phyloP scores from a whole-genome alignment of 2,797 vertebrate genomes.

The Propithecus perrieri region DNA sequence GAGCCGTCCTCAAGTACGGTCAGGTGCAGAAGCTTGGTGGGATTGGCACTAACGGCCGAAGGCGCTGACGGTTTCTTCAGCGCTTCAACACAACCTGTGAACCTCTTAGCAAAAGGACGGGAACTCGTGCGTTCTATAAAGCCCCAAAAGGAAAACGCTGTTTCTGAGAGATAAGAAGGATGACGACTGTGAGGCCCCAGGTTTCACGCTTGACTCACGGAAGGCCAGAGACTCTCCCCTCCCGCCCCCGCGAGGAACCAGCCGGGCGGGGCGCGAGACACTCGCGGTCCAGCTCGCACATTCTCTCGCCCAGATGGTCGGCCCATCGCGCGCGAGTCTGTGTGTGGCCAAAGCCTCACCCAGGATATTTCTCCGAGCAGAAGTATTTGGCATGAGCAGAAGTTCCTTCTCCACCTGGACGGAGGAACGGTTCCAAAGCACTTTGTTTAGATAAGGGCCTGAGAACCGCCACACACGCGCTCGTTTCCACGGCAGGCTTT shows the following conservation, averaged over 20 bases:
- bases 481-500: conserved; percentile 47
- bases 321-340: conserved; percentile 23
- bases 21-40: not conserved
- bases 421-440: conserved; percentile 61
- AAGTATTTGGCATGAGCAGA: conserved; percentile 68
- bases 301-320: conserved; percentile 46
- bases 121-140: not conserved
- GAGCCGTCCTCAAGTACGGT: not conserved
- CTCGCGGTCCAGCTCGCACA: not conserved
- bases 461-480: not conserved
- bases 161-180: not conserved
- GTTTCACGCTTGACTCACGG: not conserved
- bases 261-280: too few relatives aligned
- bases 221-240: accelerated
- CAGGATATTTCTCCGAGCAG: conserved; percentile 41
- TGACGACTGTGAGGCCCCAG: not conserved
- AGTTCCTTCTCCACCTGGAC: conserved; percentile 38
- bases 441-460: conserved; percentile 6
- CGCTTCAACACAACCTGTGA: not conserved
- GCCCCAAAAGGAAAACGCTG: not conserved
- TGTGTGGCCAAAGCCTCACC: conserved; percentile 67
- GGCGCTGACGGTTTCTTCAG: not conserved
- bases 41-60: accelerated
- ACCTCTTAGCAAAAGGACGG: not conserved
- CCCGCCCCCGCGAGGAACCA: not conserved